A percentile compares a stretch with the other conserved stretches of the same genome.
Evolutionary conservation across 1,140 invertebrate species (phyloP).

Genomic region (Cyrtorhinus lividipennis): DNA sequence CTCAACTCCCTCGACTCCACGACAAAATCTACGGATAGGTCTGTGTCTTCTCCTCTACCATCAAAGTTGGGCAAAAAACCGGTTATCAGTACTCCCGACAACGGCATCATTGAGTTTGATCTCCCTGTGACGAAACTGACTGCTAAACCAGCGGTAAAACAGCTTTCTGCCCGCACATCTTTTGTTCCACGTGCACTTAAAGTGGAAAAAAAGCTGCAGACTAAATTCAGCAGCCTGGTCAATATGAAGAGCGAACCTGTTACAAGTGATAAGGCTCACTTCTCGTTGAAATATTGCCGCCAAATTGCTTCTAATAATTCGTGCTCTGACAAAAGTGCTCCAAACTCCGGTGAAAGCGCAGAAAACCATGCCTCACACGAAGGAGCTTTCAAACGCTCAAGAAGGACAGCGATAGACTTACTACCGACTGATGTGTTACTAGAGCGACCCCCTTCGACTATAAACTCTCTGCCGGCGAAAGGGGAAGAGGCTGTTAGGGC

Average conservation of each 20-base stretch:
- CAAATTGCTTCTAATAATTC: too few species aligned
- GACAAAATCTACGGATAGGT: constrained; percentile 32
- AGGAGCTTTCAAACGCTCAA: too few species aligned
- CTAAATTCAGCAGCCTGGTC: constrained; percentile 1
- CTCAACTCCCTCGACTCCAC: not conserved
- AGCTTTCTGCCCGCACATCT: not conserved
- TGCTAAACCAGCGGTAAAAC: not conserved
- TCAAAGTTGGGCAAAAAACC: not conserved
- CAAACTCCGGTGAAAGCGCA: too few species aligned
- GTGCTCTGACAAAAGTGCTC: too few species aligned
- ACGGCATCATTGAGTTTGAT: not conserved
- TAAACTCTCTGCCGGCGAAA: not conserved
- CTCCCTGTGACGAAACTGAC: not conserved
- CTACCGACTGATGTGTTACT: too few species aligned
- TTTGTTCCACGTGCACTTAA: too few species aligned
- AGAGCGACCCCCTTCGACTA: constrained; percentile 1
- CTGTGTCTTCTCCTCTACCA: constrained; percentile 24
- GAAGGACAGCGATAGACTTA: too few species aligned
- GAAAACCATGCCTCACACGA: too few species aligned
- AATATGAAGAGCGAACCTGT: constrained; percentile 1
- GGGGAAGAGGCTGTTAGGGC: constrained; percentile 1
- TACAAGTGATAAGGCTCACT: too few species aligned
- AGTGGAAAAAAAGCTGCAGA: not conserved
- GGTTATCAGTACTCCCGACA: not conserved
- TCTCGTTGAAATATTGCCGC: too few species aligned